Evolutionary conservation across 2,797 vertebrate species (phyloP).

Genomic region (Alfaro cultratus): DNA sequence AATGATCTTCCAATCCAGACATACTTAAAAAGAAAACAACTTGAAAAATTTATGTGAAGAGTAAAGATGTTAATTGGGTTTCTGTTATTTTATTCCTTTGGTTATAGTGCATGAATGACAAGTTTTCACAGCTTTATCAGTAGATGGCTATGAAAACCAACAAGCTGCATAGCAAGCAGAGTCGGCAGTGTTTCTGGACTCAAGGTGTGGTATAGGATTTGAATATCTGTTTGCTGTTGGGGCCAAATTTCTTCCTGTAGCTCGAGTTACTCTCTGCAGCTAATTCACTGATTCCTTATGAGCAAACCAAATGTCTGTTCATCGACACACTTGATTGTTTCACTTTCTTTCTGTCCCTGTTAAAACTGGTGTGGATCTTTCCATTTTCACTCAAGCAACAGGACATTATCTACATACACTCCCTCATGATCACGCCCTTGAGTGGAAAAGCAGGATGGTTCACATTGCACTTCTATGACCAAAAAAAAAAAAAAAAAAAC

Average conservation of each 20-base stretch:
- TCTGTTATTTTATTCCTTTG: constrained; percentile 8
- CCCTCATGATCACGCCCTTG: constrained; percentile 41
- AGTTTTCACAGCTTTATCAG: constrained; percentile 30
- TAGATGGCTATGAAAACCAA: constrained; percentile 1
- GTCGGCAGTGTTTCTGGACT: neutral
- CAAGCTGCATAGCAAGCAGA: constrained; percentile 14
- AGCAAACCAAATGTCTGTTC: neutral
- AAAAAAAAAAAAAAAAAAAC: constrained; percentile 21
- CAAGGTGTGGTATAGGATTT: constrained; percentile 16
- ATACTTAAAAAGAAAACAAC: constrained; percentile 10
- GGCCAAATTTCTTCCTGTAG: constrained; percentile 31
- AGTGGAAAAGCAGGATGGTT: constrained; percentile 35
- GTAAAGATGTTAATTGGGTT: constrained; percentile 19
- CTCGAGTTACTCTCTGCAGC: neutral
- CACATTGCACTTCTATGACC: constrained; percentile 14
- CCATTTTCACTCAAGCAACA: neutral
- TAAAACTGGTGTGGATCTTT: neutral
- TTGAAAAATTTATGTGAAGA: constrained; percentile 20
- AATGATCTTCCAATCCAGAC: constrained; percentile 14
- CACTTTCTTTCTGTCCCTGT: neutral
- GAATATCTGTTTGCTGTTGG: constrained; percentile 17
- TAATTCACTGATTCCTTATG: neutral
- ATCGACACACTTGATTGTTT: neutral
- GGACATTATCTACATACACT: constrained; percentile 30
- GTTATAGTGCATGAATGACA: constrained; percentile 20